Evolutionary conservation across 2,888 invertebrate genomes (phyloP).

Genomic region (Phalera bucephala): DNA sequence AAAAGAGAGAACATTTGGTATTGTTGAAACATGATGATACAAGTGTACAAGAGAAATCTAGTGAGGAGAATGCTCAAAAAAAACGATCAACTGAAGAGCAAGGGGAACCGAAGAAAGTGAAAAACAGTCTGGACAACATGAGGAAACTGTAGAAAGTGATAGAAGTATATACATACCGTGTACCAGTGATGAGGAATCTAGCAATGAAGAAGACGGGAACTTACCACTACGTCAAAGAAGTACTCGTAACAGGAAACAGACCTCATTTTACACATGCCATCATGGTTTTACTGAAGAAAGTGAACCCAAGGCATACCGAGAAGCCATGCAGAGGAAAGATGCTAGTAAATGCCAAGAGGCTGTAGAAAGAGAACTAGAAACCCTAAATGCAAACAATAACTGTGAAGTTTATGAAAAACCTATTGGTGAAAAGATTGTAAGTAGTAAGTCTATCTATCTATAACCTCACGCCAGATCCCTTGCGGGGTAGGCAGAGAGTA

Average conservation of each 20-base stretch:
- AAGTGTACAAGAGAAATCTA: not conserved
- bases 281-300: not conserved
- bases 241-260: not conserved
- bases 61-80: not conserved
- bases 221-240: not conserved
- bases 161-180: not conserved
- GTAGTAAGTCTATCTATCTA: too few relatives aligned
- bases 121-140: not conserved
- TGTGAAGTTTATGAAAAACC: slow-evolving; percentile 11
- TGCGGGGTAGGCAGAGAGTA: too few relatives aligned
- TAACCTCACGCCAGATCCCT: too few relatives aligned
- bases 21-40: not conserved
- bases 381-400: slow-evolving; percentile 2
- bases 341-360: slow-evolving; percentile 1
- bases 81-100: not conserved
- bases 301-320: not conserved
- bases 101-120: not conserved
- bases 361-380: not conserved
- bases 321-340: not conserved
- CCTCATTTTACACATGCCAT: not conserved
- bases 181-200: not conserved
- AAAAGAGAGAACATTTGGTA: slow-evolving; percentile 1
- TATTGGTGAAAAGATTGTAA: slow-evolving; percentile 6
- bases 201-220: too few relatives aligned
- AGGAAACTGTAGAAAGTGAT: not conserved